These are phyloP conservation scores for Picathartes gymnocephalus DNA, from an alignment of 2,113 vertebrate genomes.

Conservation along the genomic window DNA sequence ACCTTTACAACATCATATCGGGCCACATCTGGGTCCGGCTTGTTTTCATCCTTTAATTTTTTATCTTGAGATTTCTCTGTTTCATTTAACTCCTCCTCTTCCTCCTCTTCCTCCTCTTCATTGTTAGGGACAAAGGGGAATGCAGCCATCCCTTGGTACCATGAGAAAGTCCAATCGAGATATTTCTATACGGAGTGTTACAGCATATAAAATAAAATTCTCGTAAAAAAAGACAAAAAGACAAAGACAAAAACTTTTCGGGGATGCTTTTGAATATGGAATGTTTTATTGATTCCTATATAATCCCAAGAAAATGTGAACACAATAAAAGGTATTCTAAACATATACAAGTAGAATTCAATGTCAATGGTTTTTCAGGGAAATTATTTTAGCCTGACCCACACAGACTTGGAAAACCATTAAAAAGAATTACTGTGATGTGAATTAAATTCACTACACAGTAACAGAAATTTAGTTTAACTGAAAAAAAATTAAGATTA, in stretches of 20 bases:
- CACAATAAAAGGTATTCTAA: neutral
- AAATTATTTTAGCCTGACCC: neutral
- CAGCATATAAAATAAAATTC: neutral
- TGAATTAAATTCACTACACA: neutral
- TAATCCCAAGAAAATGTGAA: neutral
- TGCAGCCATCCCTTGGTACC: constrained; percentile 81
- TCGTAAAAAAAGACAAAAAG: neutral
- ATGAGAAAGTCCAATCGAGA: constrained; percentile 87
- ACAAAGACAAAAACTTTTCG: neutral
- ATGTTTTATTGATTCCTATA: neutral
- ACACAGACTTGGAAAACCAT: neutral
- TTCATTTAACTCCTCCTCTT: constrained; percentile 57
- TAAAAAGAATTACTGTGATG: neutral
- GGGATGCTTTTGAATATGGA: neutral
- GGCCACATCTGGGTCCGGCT: constrained; percentile 84
- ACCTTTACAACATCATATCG: constrained; percentile 88
- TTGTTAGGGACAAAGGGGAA: constrained; percentile 83
- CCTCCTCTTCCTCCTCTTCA: constrained; percentile 81
- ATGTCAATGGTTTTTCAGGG: neutral
- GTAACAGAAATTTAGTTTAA: neutral
- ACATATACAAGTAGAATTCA: neutral
- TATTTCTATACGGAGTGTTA: constrained; percentile 74
- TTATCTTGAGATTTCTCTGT: constrained; percentile 63
- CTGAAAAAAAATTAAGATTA: neutral
- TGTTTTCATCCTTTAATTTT: constrained; percentile 77